A percentile compares a stretch with the other conserved stretches of the same genome.
These are phyloP conservation scores for Cybosia mesomella DNA, from an alignment of 2,888 invertebrate genomes.

Conservation along the genomic window DNA sequence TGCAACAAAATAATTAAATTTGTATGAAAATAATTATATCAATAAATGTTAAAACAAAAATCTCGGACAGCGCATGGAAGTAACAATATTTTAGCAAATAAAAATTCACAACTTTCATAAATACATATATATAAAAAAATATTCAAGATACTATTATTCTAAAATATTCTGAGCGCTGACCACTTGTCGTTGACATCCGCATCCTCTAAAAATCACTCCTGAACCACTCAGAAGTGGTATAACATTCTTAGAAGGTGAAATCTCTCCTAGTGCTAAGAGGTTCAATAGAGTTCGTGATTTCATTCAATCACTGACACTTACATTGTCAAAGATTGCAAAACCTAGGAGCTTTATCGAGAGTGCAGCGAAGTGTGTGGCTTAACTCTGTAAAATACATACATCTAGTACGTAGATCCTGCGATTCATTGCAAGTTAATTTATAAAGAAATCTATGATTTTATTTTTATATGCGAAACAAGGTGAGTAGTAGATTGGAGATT, in stretches of 20 bases:
- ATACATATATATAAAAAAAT: background rate
- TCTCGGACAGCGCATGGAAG: background rate
- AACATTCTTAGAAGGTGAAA: background rate
- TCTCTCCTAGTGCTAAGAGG: background rate
- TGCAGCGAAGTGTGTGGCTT: background rate
- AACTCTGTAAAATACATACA: background rate
- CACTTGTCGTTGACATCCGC: background rate
- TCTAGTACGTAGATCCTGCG: background rate
- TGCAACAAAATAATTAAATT: too few relatives aligned
- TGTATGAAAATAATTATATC: too few relatives aligned
- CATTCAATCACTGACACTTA: background rate
- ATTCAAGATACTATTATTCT: background rate
- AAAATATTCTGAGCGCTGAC: background rate
- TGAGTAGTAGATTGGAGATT: too few relatives aligned
- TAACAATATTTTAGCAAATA: background rate
- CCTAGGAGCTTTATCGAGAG: background rate
- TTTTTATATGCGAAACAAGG: background rate
- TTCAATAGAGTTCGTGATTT: background rate
- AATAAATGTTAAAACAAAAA: too few relatives aligned
- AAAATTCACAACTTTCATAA: background rate
- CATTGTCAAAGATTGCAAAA: background rate
- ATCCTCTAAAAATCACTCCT: too few relatives aligned
- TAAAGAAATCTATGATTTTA: background rate
- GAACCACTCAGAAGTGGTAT: background rate
- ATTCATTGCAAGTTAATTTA: background rate